A percentile compares a stretch with the other conserved stretches of the same genome.
Evolutionary conservation across 2,888 invertebrate genomes (phyloP).

Genomic region (Azorinus chamasolen): DNA sequence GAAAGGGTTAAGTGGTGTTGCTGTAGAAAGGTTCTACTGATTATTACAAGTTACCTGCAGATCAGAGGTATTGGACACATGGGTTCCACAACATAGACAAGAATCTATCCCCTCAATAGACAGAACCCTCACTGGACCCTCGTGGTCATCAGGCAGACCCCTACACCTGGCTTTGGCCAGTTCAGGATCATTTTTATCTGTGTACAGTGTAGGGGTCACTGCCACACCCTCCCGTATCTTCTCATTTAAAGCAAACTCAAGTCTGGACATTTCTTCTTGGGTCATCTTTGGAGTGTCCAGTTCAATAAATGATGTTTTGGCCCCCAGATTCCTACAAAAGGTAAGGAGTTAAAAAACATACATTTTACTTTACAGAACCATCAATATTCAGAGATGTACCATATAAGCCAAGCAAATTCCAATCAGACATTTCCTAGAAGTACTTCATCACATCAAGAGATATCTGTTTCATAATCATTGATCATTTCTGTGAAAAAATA

Average conservation of each 20-base stretch:
- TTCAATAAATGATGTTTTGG: conserved; percentile 92
- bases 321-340: conserved; percentile 90
- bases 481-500: too few relatives aligned
- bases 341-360: neutral
- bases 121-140: conserved; percentile 92
- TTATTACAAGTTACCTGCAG: conserved; percentile 85
- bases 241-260: conserved; percentile 90
- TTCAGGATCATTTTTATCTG: conserved; percentile 89
- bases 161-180: conserved; percentile 89
- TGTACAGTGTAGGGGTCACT: conserved; percentile 90
- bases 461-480: too few relatives aligned
- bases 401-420: too few relatives aligned
- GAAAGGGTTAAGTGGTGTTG: too few relatives aligned
- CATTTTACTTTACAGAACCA: too few relatives aligned
- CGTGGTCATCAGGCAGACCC: conserved; percentile 93
- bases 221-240: conserved; percentile 90
- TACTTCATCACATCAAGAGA: too few relatives aligned
- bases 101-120: conserved; percentile 92
- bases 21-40: too few relatives aligned
- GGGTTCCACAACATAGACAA: conserved; percentile 96
- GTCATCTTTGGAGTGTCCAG: conserved; percentile 86
- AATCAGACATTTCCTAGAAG: too few relatives aligned
- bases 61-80: conserved; percentile 91
- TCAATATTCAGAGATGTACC: too few relatives aligned
- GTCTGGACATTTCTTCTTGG: conserved; percentile 78